A percentile compares a stretch with the other conserved stretches of the same genome.
Evolutionary conservation across 2,888 invertebrate species (phyloP).

Genomic region (Apamea crenata): DNA sequence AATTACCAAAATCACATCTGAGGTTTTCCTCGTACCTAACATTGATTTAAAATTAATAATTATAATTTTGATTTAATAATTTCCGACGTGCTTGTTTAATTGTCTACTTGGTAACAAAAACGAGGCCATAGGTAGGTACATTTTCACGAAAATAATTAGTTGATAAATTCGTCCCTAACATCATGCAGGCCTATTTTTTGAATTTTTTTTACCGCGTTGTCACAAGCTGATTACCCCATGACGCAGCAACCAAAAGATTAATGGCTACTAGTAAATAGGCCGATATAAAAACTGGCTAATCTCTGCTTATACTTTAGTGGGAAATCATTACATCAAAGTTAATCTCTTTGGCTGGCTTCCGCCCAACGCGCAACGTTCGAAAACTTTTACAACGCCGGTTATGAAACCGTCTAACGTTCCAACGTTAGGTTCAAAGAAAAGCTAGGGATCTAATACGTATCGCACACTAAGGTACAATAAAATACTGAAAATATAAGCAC

Average conservation of each 20-base stretch:
- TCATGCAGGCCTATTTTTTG: background rate
- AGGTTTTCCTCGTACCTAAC: constrained; percentile 40
- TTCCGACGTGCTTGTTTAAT: background rate
- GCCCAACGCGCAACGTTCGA: constrained; percentile 60
- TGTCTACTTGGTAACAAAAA: background rate
- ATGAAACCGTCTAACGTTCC: constrained; percentile 49
- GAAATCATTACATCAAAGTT: constrained; percentile 60
- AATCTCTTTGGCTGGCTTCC: constrained; percentile 63
- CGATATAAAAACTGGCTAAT: constrained; percentile 55
- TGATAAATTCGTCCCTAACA: background rate
- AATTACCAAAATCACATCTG: constrained; percentile 31
- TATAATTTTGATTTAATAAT: constrained; percentile 17
- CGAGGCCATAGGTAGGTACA: background rate
- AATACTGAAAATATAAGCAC: constrained; percentile 52
- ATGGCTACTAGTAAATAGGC: constrained; percentile 44
- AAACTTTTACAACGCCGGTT: constrained; percentile 54
- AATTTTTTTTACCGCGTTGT: background rate
- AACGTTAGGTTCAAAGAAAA: constrained; percentile 35
- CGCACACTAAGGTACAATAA: constrained; percentile 35
- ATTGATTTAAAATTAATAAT: background rate
- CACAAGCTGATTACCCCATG: constrained; percentile 38
- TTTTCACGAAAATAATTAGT: background rate
- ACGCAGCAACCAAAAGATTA: constrained; percentile 58
- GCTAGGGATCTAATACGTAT: constrained; percentile 40
- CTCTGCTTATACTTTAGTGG: constrained; percentile 48